Evolutionary conservation across 92 coral and sea anemone genomes (phyloP), one percentile per base, ranked within the genome.

Genomic region (Diadumene lineata): DNA sequence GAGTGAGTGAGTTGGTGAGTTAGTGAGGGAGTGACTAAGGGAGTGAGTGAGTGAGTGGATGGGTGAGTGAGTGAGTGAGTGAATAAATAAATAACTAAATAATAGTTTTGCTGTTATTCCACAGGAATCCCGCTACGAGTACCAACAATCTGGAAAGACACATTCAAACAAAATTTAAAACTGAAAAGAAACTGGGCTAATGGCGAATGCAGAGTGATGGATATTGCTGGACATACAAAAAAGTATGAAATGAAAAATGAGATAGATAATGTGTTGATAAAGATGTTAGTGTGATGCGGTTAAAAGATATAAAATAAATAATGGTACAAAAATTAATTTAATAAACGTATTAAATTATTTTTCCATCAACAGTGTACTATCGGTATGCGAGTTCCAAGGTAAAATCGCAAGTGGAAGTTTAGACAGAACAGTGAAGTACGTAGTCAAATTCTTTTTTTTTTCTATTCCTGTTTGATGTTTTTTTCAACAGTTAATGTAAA

Each of bases 321-420:
- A n/a, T n/a, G n/a, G n/a, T n/a, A n/a, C n/a, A n/a, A n/a, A n/a
- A n/a, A n/a, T n/a, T n/a, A n/a, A n/a, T n/a, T n/a, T n/a, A n/a
- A n/a, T n/a, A n/a, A n/a, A n/a, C n/a, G n/a, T n/a, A n/a, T n/a
- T n/a, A n/a, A n/a, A n/a, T n/a, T n/a, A n/a, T n/a, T 53, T 61
- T n/a, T 64, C 69, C 26, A 24, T 44, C 51, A 62, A 68, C 66
- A 96, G 99, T 48, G 99, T 96, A 18, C 80, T 96, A 13, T 81
- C 88, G 3, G 99, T 96, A 55, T 85, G 91, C 57, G 87, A 81
- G 38, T 82, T 70, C 81, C 81, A 84, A 69, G 90, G 92, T 76
- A 72, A 69, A 72, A 87, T 96, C 34, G 99, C 99, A 28, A 96
- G 96, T 65, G 99, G 97, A 48, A 96, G 99, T 79, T 75, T 88